These are phyloP conservation scores for Eriocheir sinensis DNA, from an alignment of 1,140 invertebrate species.

Conservation along the genomic window DNA sequence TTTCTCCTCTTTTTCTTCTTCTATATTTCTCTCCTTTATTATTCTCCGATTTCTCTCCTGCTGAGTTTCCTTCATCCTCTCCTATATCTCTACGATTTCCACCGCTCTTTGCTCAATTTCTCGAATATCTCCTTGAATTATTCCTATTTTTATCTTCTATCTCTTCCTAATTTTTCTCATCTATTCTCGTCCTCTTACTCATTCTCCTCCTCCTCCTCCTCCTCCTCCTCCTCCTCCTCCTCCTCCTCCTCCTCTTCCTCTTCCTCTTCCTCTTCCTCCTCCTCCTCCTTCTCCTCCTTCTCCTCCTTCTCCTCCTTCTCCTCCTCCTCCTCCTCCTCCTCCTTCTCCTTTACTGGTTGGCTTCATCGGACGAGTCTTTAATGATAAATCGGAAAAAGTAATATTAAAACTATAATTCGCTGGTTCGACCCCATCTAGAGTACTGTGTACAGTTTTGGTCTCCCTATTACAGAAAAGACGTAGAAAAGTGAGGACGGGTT, in stretches of 20 bases:
- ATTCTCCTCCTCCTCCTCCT: background rate
- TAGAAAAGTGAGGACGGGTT: too few relatives aligned
- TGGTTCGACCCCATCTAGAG: too few relatives aligned
- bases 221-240: background rate
- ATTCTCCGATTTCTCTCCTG: background rate
- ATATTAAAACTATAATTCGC: too few relatives aligned
- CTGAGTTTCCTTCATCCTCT: background rate
- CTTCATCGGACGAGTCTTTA: too few relatives aligned
- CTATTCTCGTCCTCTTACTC: background rate
- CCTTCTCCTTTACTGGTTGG: background rate
- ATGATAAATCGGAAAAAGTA: too few relatives aligned
- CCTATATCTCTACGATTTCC: background rate
- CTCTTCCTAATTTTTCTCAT: background rate
- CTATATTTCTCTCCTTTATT: background rate
- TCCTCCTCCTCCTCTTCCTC: background rate
- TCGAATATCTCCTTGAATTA: background rate
- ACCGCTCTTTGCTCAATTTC: too few relatives aligned
- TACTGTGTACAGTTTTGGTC: too few relatives aligned
- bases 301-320: slow-evolving; percentile 18
- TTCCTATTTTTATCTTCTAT: background rate
- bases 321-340: background rate
- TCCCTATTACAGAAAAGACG: too few relatives aligned
- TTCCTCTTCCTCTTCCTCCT: background rate
- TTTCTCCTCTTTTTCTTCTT: background rate
- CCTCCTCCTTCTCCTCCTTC: background rate